Percentiles rank a stretch among this genome's conserved stretches.
Evolutionary conservation across 92 coral and sea anemone genomes (phyloP).

Genomic region (Pocillopora grandis): DNA sequence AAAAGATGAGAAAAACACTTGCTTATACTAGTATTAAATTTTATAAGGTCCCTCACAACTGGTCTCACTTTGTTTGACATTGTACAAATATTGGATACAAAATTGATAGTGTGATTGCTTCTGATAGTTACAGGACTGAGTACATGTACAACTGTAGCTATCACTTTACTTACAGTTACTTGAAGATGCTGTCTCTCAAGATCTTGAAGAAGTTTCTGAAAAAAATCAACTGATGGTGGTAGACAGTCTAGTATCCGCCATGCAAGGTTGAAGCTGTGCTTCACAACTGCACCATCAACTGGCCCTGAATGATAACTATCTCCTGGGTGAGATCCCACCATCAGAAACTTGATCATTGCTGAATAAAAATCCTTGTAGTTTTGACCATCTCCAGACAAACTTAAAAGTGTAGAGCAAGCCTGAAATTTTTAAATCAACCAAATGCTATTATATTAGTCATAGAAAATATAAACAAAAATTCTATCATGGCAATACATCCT

Average conservation of each 20-base stretch:
- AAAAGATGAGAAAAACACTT: neutral
- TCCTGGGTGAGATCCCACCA: conserved; percentile 81
- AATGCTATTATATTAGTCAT: too few species aligned
- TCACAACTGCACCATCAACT: conserved; percentile 78
- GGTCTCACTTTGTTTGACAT: too few species aligned
- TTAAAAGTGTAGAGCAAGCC: conserved; percentile 70
- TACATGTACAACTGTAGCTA: neutral
- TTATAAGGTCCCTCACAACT: too few species aligned
- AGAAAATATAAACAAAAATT: too few species aligned
- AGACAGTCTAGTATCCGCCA: conserved; percentile 84
- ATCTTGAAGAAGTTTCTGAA: conserved; percentile 48
- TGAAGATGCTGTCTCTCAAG: conserved; percentile 42
- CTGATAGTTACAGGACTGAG: too few species aligned
- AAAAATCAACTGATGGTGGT: conserved; percentile 74
- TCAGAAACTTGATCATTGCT: conserved; percentile 64
- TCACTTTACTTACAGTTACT: conserved; percentile 14
- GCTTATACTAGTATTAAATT: too few species aligned
- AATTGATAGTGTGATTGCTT: too few species aligned
- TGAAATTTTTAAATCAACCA: neutral
- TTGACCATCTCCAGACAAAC: conserved; percentile 49
- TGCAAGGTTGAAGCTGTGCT: conserved; percentile 77
- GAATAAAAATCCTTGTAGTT: conserved; percentile 69
- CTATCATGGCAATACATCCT: neutral
- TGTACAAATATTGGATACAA: too few species aligned
- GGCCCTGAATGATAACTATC: conserved; percentile 45